These are phyloP conservation scores for Phyllotreta striolata DNA, from an alignment of 2,888 invertebrate genomes.

Conservation along the genomic window DNA sequence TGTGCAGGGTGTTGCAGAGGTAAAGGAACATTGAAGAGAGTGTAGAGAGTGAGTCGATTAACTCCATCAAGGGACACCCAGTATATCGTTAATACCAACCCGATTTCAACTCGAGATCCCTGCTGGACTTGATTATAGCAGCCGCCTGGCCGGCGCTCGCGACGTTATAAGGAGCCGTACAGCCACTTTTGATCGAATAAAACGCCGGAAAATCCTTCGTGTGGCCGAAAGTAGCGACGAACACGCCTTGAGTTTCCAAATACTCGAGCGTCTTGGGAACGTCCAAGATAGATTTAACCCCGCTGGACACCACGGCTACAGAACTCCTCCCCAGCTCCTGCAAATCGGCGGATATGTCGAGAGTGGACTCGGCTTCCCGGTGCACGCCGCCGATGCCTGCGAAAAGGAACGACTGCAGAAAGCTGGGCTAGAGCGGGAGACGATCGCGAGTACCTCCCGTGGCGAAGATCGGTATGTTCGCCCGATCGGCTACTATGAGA, in stretches of 20 bases:
- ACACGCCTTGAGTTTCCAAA: slow-evolving; percentile 95
- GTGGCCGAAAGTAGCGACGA: slow-evolving; percentile 81
- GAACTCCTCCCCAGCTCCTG: slow-evolving; percentile 87
- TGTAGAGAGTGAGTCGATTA: too few species aligned
- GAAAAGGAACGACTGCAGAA: slow-evolving; percentile 25
- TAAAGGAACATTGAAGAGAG: too few species aligned
- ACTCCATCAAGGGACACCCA: too few species aligned
- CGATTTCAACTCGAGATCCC: slow-evolving; percentile 67
- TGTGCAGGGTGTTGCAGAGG: too few species aligned
- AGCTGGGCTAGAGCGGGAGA: not conserved
- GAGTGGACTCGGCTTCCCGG: slow-evolving; percentile 81
- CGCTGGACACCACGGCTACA: slow-evolving; percentile 92
- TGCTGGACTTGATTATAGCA: slow-evolving; percentile 66
- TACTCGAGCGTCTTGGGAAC: slow-evolving; percentile 93
- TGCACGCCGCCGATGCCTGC: slow-evolving; percentile 91
- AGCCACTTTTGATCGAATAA: slow-evolving; percentile 82
- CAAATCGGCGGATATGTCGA: slow-evolving; percentile 96
- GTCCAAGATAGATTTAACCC: slow-evolving; percentile 97
- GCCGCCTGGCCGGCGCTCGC: slow-evolving; percentile 74
- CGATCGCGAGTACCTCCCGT: slow-evolving; percentile 74
- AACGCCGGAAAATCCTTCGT: slow-evolving; percentile 89
- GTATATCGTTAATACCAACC: slow-evolving; percentile 59
- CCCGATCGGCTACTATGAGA: slow-evolving; percentile 81
- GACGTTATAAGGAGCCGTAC: slow-evolving; percentile 75
- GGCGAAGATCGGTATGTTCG: slow-evolving; percentile 89